Percentiles rank a stretch among this genome's conserved stretches.
phyloP scores from a whole-genome alignment of 1,140 invertebrate genomes.

The Brachystomella parvula region DNA sequence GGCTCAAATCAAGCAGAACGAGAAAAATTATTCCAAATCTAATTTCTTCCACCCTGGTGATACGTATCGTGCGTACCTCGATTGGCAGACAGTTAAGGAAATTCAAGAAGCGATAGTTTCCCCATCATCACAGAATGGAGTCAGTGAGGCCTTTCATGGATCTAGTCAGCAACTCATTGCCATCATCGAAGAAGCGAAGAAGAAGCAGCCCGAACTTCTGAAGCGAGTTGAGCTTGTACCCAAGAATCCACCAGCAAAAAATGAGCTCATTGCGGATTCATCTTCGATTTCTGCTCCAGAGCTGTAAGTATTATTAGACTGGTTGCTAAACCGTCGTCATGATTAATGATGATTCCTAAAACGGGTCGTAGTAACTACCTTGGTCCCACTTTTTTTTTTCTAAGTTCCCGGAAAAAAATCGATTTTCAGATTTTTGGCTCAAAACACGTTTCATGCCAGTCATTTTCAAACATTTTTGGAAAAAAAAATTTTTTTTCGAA shows the following conservation, averaged over 20 bases:
- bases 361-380: no score
- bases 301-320: slow-evolving; percentile 54
- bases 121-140: slow-evolving; percentile 20
- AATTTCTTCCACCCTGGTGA: slow-evolving; percentile 94
- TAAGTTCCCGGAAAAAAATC: no score
- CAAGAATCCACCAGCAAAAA: slow-evolving; percentile 89
- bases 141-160: slow-evolving; percentile 15
- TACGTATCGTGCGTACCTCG: slow-evolving; percentile 98
- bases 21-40: slow-evolving; percentile 94
- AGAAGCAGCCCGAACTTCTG: slow-evolving; percentile 74
- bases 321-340: slow-evolving; percentile 1
- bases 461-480: no score
- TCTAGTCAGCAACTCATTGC: slow-evolving; percentile 32
- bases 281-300: slow-evolving; percentile 98
- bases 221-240: slow-evolving; percentile 84
- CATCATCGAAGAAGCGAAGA: slow-evolving; percentile 58
- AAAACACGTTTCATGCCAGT: no score
- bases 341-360: slow-evolving; percentile 6
- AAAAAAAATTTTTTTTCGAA: no score
- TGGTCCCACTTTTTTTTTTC: no score
- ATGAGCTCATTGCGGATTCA: slow-evolving; percentile 96
- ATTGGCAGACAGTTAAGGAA: slow-evolving; percentile 95
- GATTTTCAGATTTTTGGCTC: no score
- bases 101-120: slow-evolving; percentile 76
- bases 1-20: slow-evolving; percentile 89